Evolutionary conservation across 2,113 vertebrate species (phyloP), one percentile per base, ranked within the genome.

Genomic region (Zosterops borbonicus): DNA sequence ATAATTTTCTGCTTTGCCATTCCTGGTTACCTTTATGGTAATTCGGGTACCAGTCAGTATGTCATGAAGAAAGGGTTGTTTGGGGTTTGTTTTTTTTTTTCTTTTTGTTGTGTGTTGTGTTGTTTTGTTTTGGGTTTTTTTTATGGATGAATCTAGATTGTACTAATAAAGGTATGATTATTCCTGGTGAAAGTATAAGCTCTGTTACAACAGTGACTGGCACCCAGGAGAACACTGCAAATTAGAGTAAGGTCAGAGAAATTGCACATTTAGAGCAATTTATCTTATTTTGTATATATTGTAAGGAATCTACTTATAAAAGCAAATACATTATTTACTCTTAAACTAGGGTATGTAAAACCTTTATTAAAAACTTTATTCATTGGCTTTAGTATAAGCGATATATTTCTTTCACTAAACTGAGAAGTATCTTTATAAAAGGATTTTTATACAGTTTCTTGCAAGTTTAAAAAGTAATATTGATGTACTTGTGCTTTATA

Each of bases 201-300:
- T 75, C 79, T 46, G 29, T 94, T 84, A 76, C 70, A 95, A 67
- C 75, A 92, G 47, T 75, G 69, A 79, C 50, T 95, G 87, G 46
- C 85, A 94, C 73, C 50, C 81, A 88, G 29, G 31, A 78, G 89
- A 97, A 94, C 78, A 80, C 83, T 91, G 56, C 84, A 56, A 63
- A 67, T 92, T n/a, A 74, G 74, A 82, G 88, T 70, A 95, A 86
- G 88, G 68, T 94, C 87, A 93, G 91, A 94, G 49, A 85, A 96
- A 94, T 78, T 47, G 39, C 33, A 52, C 81, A 68, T 55, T 92
- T 88, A 87, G 77, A 96, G 37, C 86, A 76, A 35, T 90, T 87
- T 31, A 25, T 88, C 88, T 70, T 60, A 52, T 46, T 97, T 87
- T 95, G 13, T 82, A 27, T 52, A 19, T 78, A 17, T 75, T 70